These are phyloP conservation scores for Nasua narica DNA, from an alignment of 2,797 vertebrate species.

Conservation along the genomic window DNA sequence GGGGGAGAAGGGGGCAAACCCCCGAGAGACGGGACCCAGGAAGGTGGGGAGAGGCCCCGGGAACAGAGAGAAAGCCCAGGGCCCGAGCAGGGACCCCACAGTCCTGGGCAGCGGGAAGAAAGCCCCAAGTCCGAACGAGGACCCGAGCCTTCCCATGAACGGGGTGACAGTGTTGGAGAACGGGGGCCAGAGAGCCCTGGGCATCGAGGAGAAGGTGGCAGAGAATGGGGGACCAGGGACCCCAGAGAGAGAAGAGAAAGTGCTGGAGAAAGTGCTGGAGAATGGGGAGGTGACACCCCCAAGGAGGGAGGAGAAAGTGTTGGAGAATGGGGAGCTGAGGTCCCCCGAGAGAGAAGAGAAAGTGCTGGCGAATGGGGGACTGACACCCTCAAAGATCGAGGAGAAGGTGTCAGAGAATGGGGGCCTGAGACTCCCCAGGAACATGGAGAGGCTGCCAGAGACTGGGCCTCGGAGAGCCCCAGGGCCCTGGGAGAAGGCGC, in stretches of 20 bases:
- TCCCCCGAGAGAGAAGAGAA: conserved; percentile 57
- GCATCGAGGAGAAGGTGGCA: conserved; percentile 32
- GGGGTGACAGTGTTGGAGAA: conserved; percentile 60
- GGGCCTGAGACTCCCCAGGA: conserved; percentile 62
- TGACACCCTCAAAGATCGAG: conserved; percentile 59
- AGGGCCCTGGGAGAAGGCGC: conserved; percentile 64
- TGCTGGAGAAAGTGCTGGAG: conserved; percentile 61
- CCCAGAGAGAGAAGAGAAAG: conserved; percentile 64
- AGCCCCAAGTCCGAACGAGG: conserved; percentile 38
- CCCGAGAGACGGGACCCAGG: conserved; percentile 51
- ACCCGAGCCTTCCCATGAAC: conserved; percentile 48
- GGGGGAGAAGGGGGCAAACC: conserved; percentile 74
- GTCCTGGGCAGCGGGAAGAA: conserved; percentile 49
- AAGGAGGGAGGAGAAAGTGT: conserved; percentile 75
- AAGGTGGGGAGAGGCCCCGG: conserved; percentile 63
- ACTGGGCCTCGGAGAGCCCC: conserved; percentile 71
- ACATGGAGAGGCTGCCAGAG: conserved; percentile 62
- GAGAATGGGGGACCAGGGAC: conserved; percentile 63
- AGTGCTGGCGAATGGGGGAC: conserved; percentile 63
- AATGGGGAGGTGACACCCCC: conserved; percentile 71
- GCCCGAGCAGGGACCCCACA: conserved; percentile 44
- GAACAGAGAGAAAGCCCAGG: conserved; percentile 64
- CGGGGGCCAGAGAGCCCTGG: conserved; percentile 49
- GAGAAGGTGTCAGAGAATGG: conserved; percentile 66
- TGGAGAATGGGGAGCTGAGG: conserved; percentile 70